A percentile compares a stretch with the other conserved stretches of the same genome.
phyloP scores from a whole-genome alignment of 2,888 invertebrate species.

The Xylota sylvarum region DNA sequence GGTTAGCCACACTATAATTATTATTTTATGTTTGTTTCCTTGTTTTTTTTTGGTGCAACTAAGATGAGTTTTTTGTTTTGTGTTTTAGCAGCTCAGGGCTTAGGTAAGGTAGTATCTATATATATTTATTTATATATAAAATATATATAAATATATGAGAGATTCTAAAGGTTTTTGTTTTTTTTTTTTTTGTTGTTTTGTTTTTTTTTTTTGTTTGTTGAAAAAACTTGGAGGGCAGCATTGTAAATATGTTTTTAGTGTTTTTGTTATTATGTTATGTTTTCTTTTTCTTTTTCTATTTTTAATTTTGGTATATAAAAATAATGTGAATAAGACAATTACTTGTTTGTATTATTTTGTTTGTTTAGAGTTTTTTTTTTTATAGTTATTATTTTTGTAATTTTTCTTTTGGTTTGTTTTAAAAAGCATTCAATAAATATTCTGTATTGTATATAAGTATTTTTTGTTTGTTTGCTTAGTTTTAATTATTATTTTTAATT shows the following conservation, averaged over 20 bases:
- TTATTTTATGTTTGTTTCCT: constrained; percentile 46
- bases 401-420: constrained; percentile 53
- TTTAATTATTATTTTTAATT: constrained; percentile 59
- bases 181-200: constrained; percentile 78
- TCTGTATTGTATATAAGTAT: constrained; percentile 75
- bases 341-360: constrained; percentile 43
- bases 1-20: constrained; percentile 59
- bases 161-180: constrained; percentile 77
- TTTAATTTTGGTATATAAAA: constrained; percentile 76
- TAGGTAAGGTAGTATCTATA: constrained; percentile 72
- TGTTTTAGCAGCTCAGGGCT: constrained; percentile 75
- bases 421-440: constrained; percentile 78
- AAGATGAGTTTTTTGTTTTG: constrained; percentile 56
- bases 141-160: constrained; percentile 81
- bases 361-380: constrained; percentile 47
- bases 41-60: constrained; percentile 70
- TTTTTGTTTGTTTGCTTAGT: constrained; percentile 62
- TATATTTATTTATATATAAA: constrained; percentile 78
- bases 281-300: constrained; percentile 36
- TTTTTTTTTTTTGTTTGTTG: constrained; percentile 80
- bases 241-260: constrained; percentile 78
- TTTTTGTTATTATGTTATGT: constrained; percentile 48
- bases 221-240: constrained; percentile 79
- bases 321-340: constrained; percentile 77
- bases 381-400: constrained; percentile 32